Evolutionary conservation across 2,797 vertebrate species (phyloP).

Genomic region (Anabas testudineus): DNA sequence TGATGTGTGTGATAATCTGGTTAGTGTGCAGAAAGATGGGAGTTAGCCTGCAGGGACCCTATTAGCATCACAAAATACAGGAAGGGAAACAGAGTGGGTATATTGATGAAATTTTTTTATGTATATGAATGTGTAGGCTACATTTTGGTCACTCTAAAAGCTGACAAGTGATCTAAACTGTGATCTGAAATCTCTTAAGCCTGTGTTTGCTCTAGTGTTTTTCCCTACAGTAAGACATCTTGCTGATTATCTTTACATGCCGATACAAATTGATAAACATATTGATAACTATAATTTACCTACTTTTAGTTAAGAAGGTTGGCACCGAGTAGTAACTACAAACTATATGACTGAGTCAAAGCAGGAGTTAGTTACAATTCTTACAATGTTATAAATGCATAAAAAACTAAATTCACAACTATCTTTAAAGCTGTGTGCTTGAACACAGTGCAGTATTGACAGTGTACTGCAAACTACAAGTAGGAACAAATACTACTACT

Average conservation of each 20-base stretch:
- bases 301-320: background rate
- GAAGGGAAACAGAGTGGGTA: background rate
- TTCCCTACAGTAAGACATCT: background rate
- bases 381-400: background rate
- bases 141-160: background rate
- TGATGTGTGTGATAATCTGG: conserved; percentile 56
- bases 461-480: background rate
- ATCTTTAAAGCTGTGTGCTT: background rate
- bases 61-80: conserved; percentile 47
- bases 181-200: background rate
- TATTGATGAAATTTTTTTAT: background rate
- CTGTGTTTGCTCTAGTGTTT: background rate
- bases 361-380: conserved; percentile 15
- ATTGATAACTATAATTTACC: background rate
- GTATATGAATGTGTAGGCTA: background rate
- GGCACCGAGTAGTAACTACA: background rate
- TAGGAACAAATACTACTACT: no score
- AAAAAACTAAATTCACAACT: background rate
- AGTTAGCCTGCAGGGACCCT: conserved; percentile 41
- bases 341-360: background rate
- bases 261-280: background rate
- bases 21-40: conserved; percentile 40
- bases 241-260: background rate
- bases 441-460: background rate
- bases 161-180: background rate